These are phyloP conservation scores for Torymus tubicola DNA, from an alignment of 2,888 invertebrate species.

Conservation along the genomic window DNA sequence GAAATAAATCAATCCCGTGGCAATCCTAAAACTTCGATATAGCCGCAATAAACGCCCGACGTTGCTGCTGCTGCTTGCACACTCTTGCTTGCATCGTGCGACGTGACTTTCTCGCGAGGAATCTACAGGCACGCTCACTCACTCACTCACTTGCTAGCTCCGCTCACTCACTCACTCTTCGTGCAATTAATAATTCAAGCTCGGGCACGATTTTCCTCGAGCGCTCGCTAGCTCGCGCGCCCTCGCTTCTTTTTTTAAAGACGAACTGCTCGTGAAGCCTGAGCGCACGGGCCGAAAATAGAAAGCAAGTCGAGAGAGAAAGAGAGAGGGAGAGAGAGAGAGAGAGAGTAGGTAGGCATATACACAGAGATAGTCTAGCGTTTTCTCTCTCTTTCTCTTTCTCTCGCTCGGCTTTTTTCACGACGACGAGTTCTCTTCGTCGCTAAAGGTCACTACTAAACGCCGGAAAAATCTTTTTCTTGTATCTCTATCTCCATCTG, in stretches of 20 bases:
- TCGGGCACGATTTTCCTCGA: slow-evolving; percentile 27
- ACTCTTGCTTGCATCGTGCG: too few relatives aligned
- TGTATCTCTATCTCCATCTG: neutral
- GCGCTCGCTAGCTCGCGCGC: neutral
- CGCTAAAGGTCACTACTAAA: slow-evolving; percentile 44
- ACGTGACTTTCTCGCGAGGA: neutral
- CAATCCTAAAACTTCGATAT: slow-evolving; percentile 38
- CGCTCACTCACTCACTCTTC: neutral
- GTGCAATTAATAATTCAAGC: slow-evolving; percentile 42
- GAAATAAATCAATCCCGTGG: slow-evolving; percentile 44
- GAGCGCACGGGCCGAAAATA: slow-evolving; percentile 22
- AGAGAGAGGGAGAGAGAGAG: slow-evolving; percentile 16
- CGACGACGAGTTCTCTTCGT: slow-evolving; percentile 5
- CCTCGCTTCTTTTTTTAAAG: slow-evolving; percentile 25
- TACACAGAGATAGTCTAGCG: too few relatives aligned
- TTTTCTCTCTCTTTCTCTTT: neutral
- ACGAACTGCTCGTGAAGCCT: slow-evolving; percentile 18
- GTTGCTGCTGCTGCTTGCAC: too few relatives aligned
- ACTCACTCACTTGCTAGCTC: too few relatives aligned
- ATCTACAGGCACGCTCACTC: neutral
- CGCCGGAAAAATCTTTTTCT: slow-evolving; percentile 35
- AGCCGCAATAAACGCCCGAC: slow-evolving; percentile 25
- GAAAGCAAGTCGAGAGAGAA: slow-evolving; percentile 12
- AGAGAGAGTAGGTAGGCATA: too few relatives aligned
- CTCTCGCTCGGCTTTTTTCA: neutral